Evolutionary conservation across 2,797 vertebrate species (phyloP).

Genomic region (Dendrocincla tyrannina): DNA sequence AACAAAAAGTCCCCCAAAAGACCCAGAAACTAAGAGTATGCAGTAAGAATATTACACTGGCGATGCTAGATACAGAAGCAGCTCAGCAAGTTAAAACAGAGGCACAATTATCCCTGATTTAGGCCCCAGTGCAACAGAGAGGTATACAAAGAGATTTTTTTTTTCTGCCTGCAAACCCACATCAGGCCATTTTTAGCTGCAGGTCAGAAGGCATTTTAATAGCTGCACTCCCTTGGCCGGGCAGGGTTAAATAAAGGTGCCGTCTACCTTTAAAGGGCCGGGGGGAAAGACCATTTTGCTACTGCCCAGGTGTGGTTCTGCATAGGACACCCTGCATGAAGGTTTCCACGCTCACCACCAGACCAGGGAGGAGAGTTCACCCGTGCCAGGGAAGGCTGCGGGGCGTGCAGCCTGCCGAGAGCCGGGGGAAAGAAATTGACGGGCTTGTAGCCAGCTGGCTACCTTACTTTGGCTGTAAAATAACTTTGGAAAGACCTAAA

Average conservation of each 20-base stretch:
- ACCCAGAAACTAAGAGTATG: not conserved
- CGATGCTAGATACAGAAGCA: not conserved
- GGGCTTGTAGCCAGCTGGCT: not conserved
- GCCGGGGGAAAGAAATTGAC: fast-evolving
- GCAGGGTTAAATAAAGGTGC: not conserved
- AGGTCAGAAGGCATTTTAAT: not conserved
- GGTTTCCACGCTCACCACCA: not conserved
- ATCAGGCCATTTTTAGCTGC: not conserved
- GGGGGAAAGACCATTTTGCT: not conserved
- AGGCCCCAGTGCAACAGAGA: not conserved
- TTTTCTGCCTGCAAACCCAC: not conserved
- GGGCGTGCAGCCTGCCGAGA: fast-evolving
- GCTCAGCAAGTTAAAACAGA: not conserved
- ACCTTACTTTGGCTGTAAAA: not conserved
- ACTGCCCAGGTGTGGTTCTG: not conserved
- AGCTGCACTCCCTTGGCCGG: not conserved
- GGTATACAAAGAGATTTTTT: not conserved
- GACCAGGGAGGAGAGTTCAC: not conserved
- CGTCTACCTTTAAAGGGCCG: fast-evolving
- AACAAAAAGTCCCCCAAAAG: not conserved
- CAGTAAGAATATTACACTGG: not conserved
- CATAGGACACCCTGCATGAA: not conserved
- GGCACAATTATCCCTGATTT: not conserved
- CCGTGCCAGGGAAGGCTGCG: not conserved
- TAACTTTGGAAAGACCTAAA: not conserved